phyloP scores from a whole-genome alignment of 64 coral and sea anemone species.

The Trachythela sp. region DNA sequence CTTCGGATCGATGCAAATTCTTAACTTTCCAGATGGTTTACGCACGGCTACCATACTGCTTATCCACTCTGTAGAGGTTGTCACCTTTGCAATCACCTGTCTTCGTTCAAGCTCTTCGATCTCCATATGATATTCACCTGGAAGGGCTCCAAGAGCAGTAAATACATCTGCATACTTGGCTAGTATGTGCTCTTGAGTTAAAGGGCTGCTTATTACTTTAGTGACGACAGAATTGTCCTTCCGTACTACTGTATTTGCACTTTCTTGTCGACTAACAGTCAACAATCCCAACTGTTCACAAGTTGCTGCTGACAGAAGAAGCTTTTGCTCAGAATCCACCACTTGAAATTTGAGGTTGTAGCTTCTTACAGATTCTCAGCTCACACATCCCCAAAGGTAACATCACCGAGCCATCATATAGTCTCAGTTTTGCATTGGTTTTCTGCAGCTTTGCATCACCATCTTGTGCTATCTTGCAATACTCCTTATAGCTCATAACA shows the following conservation, averaged over 20 bases:
- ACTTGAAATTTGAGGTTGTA: conserved; percentile 39
- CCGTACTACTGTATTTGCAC: background rate
- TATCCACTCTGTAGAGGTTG: conserved; percentile 39
- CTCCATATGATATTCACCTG: conserved; percentile 26
- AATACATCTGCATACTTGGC: conserved; percentile 25
- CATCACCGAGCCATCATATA: conserved; percentile 45
- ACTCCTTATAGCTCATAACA: conserved; percentile 36
- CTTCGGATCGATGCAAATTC: conserved; percentile 33
- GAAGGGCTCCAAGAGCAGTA: conserved; percentile 10
- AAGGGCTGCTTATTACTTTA: background rate
- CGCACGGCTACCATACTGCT: conserved; percentile 34
- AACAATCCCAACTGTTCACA: conserved; percentile 46
- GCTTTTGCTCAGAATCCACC: conserved; percentile 27
- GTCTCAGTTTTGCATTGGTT: conserved; percentile 31
- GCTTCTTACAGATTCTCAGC: conserved; percentile 14
- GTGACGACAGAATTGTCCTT: background rate
- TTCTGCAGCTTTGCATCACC: conserved; percentile 40
- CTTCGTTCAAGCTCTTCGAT: conserved; percentile 39
- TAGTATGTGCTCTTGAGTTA: background rate
- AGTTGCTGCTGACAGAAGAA: conserved; percentile 37
- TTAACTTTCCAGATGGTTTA: conserved; percentile 13
- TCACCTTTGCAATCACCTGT: conserved; percentile 33
- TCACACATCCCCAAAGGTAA: conserved; percentile 25
- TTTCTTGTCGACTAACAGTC: background rate
- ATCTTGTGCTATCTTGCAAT: conserved; percentile 47